Evolutionary conservation across 2,888 invertebrate species (phyloP), one percentile per base, ranked within the genome.

Genomic region (Entomobrya multifasciata): DNA sequence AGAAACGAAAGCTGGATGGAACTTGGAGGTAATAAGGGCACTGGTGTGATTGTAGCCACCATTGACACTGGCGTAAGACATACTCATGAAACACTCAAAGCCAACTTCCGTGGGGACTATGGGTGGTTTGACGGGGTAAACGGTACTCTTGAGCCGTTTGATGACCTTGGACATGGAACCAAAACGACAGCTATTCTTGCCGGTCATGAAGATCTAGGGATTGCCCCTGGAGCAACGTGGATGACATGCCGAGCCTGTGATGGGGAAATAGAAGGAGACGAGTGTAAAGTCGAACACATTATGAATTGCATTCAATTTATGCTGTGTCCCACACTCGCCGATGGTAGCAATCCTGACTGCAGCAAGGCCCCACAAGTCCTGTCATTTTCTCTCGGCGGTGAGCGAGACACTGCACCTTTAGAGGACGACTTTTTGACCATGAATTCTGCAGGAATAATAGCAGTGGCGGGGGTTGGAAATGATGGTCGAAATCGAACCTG

Each of bases 81-180:
- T 13, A 81, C 86, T 13, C 86, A 86, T 25, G 57, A 81, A 62
- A 60, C 57, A 6, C 47, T 87, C 0, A 0, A 27, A 2, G 49
- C 15, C 44, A 78, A 77, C 49, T 65, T 65, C 30, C 22, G 27
- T 1, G 44, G 70, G 3, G 44, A 27, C 10, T 65, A 79, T 36
- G 76, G 77, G 13, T 87, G 87, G 83, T 60, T 11, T 30, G 87
- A 87, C 36, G 30, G 83, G 8, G 10, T 15, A 0, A n/a, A n/a
- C 0, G 1, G 25, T 0, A 41, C 20, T 0, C 8, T 11, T 1
- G 4, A 25, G 4, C 87, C 87, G 0, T 20, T 52, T 13, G 87
- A 87, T 22, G 41, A 13, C n/a, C 20, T 49, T n/a, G 87, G 84
- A 1, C 79, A 84, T 17, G 87, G 87, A 0, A 87, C 87, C 5